phyloP scores from a whole-genome alignment of 2,797 vertebrate genomes.

The Acomys russatus region DNA sequence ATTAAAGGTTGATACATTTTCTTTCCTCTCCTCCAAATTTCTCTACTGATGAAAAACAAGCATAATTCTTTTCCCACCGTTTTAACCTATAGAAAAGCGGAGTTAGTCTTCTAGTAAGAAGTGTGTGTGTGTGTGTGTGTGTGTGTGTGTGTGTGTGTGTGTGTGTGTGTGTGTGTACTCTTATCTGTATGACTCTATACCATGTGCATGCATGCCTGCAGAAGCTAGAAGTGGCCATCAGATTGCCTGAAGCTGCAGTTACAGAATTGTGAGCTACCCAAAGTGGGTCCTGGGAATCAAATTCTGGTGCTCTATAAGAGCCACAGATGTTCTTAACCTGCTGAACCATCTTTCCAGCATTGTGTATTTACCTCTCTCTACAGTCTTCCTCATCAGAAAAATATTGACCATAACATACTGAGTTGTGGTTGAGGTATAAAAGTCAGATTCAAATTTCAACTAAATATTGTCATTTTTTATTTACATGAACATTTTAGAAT shows the following conservation, averaged over 20 bases:
- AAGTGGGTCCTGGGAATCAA: background rate
- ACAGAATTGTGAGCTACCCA: background rate
- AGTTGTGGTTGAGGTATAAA: background rate
- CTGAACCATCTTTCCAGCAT: background rate
- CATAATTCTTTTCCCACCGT: background rate
- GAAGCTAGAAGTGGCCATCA: background rate
- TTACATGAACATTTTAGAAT: background rate
- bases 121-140: background rate
- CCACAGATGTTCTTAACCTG: background rate
- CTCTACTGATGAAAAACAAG: background rate
- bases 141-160: background rate
- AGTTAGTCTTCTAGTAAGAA: background rate
- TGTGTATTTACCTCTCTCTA: background rate
- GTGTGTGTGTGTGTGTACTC: background rate
- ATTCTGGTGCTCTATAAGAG: background rate
- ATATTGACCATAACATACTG: background rate
- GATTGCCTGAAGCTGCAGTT: background rate
- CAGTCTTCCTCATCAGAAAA: background rate
- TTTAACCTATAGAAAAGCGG: background rate
- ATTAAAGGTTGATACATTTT: background rate
- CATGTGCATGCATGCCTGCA: background rate
- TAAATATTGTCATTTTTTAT: background rate
- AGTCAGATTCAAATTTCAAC: background rate
- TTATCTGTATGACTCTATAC: background rate
- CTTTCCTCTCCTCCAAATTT: background rate